phyloP scores from a whole-genome alignment of 2,113 vertebrate species.

The Lipophrys pholis region DNA sequence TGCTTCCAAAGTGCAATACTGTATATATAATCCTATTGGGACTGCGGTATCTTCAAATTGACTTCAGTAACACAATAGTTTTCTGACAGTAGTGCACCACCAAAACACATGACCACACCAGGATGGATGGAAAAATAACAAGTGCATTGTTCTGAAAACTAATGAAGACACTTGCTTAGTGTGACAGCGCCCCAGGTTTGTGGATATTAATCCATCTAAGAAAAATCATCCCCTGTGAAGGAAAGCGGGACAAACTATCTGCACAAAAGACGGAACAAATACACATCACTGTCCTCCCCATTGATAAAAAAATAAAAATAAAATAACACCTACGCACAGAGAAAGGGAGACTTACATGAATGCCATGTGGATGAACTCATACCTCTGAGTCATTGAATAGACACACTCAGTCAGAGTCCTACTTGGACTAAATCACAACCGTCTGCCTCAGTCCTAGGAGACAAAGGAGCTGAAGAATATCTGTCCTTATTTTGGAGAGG shows the following conservation, averaged over 20 bases:
- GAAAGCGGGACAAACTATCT: not conserved
- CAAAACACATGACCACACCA: too few relatives aligned
- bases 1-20: too few relatives aligned
- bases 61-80: too few relatives aligned
- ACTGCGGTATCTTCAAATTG: too few relatives aligned
- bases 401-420: slow-evolving; percentile 31
- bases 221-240: not conserved
- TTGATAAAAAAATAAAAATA: slow-evolving; percentile 25
- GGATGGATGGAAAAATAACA: too few relatives aligned
- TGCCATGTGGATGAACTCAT: slow-evolving; percentile 20
- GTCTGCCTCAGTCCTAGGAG: slow-evolving; percentile 46
- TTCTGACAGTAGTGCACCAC: too few relatives aligned
- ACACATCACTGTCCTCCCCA: slow-evolving; percentile 4
- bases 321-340: not conserved
- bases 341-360: not conserved
- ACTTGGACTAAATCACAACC: slow-evolving; percentile 34
- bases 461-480: slow-evolving; percentile 50
- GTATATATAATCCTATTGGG: too few relatives aligned
- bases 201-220: slow-evolving; percentile 6
- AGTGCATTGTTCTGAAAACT: too few relatives aligned
- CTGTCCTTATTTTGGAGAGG: slow-evolving; percentile 49
- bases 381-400: slow-evolving; percentile 34
- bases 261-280: not conserved
- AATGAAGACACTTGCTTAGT: too few relatives aligned
- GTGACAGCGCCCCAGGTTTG: not conserved